A percentile compares a stretch with the other conserved stretches of the same genome.
These are phyloP conservation scores for Hyla sarda DNA, from an alignment of 2,113 vertebrate species.

Conservation along the genomic window DNA sequence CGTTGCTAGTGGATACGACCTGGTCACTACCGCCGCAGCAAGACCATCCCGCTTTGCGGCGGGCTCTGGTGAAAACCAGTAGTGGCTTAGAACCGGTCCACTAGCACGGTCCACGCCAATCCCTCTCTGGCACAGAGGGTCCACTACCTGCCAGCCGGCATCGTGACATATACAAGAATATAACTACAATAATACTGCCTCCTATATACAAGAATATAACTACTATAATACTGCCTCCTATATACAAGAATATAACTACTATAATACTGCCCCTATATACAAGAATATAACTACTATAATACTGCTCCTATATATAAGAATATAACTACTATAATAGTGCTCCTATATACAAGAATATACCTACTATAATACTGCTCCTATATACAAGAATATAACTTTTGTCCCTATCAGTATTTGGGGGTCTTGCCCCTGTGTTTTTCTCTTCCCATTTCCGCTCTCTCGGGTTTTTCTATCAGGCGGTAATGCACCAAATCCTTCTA, in stretches of 20 bases:
- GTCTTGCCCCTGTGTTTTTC: background rate
- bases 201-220: constrained; percentile 15
- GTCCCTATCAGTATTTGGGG: background rate
- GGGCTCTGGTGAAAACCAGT: no score
- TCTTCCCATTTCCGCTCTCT: no score
- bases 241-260: constrained; percentile 11
- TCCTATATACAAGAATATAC: background rate
- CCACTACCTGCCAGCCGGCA: no score
- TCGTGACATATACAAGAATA: no score
- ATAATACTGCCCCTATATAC: constrained; percentile 5
- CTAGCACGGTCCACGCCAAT: no score
- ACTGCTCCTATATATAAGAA: constrained; percentile 1
- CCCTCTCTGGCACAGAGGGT: no score
- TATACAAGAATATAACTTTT: background rate
- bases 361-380: background rate
- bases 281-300: constrained; percentile 17
- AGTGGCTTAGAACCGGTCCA: no score
- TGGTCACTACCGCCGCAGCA: no score
- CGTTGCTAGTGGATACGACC: no score
- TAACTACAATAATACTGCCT: background rate
- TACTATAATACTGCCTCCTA: constrained; percentile 7
- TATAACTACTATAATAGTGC: constrained; percentile 11
- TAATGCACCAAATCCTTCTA: background rate
- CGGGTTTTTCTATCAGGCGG: background rate
- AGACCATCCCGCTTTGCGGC: no score